Evolutionary conservation across 2,888 invertebrate species (phyloP).

Genomic region (Drosophila borborema): DNA sequence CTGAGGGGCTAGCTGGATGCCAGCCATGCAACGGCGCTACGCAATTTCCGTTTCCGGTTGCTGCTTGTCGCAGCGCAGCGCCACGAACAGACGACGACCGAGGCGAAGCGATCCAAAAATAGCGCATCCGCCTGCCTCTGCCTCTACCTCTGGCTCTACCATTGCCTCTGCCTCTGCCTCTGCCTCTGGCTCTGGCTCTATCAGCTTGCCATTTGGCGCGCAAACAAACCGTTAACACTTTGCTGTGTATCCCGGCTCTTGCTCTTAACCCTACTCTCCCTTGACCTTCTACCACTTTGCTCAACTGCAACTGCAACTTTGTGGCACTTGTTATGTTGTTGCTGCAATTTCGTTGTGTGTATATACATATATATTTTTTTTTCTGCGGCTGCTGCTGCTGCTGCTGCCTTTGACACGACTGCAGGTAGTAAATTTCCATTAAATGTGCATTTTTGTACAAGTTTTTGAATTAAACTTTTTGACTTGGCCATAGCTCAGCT

Average conservation of each 20-base stretch:
- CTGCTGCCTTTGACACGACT: constrained; percentile 68
- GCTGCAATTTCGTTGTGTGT: constrained; percentile 2
- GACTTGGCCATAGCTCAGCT: constrained; percentile 66
- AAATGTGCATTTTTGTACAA: constrained; percentile 83
- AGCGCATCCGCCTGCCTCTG: constrained; percentile 24
- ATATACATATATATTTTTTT: not conserved
- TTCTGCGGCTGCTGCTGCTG: constrained; percentile 31
- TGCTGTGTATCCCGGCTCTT: constrained; percentile 45
- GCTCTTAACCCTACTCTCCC: not conserved
- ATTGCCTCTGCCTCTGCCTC: not conserved
- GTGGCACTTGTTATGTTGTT: constrained; percentile 69
- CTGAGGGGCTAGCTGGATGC: constrained; percentile 27
- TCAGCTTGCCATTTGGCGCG: constrained; percentile 59
- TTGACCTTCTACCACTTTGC: constrained; percentile 13
- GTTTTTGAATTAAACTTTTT: constrained; percentile 83
- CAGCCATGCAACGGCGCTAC: constrained; percentile 60
- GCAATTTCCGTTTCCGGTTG: constrained; percentile 79
- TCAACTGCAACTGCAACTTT: constrained; percentile 68
- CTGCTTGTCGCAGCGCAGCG: constrained; percentile 56
- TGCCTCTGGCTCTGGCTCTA: not conserved
- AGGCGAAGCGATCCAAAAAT: constrained; percentile 43
- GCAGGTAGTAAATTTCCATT: constrained; percentile 83
- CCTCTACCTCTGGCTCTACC: not conserved
- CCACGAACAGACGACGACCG: constrained; percentile 58
- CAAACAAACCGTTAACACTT: constrained; percentile 81